phyloP scores from a whole-genome alignment of 2,113 vertebrate species.

The Lophius piscatorius region DNA sequence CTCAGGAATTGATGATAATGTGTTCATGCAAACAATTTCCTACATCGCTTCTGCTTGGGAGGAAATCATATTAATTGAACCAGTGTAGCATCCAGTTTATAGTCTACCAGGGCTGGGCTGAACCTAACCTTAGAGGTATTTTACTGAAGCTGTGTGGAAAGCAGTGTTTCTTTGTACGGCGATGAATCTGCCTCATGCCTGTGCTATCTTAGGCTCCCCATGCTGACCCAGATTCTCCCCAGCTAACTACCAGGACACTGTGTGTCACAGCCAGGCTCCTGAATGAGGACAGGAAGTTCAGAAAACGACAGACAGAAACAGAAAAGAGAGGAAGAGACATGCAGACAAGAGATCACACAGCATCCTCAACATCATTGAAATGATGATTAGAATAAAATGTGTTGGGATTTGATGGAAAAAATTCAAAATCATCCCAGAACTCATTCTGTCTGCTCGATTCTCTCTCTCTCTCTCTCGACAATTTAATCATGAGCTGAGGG shows the following conservation, averaged over 20 bases:
- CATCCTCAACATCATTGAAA: too few relatives aligned
- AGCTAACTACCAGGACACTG: constrained; percentile 48
- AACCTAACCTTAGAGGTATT: not conserved
- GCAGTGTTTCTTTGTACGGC: constrained; percentile 1
- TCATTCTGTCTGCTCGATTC: too few relatives aligned
- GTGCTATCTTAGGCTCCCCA: constrained; percentile 42
- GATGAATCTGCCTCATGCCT: constrained; percentile 25
- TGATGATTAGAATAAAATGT: too few relatives aligned
- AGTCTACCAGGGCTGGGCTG: not conserved
- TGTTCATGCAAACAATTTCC: constrained; percentile 10
- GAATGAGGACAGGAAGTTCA: constrained; percentile 64
- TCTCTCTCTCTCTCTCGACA: too few relatives aligned
- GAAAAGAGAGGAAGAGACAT: constrained; percentile 1
- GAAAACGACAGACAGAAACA: constrained; percentile 30
- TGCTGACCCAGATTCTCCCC: constrained; percentile 66
- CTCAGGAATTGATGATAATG: constrained; percentile 28
- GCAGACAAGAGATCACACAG: not conserved
- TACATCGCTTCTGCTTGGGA: not conserved
- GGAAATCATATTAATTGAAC: constrained; percentile 9
- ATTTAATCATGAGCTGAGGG: constrained; percentile 11
- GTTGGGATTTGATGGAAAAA: too few relatives aligned
- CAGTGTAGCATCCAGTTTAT: constrained; percentile 15
- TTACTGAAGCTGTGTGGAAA: too few relatives aligned
- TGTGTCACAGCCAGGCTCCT: constrained; percentile 63
- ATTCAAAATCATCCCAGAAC: too few relatives aligned